phyloP scores from a whole-genome alignment of 2,113 vertebrate species.

The Etia nguti region DNA sequence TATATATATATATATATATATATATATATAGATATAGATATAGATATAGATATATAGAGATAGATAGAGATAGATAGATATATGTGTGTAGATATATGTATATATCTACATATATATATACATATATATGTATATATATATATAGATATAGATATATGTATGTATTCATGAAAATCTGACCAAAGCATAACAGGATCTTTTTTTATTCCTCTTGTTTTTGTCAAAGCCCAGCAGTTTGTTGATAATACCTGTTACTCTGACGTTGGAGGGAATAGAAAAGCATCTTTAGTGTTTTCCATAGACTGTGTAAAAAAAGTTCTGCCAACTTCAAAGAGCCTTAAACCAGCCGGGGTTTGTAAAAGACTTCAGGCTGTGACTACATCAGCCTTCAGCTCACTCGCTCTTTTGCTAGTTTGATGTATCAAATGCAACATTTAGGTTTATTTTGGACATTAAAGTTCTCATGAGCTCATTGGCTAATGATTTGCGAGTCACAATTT shows the following conservation, averaged over 20 bases:
- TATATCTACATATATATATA: too few species aligned
- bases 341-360: not conserved
- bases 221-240: not conserved
- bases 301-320: not conserved
- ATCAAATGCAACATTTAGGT: not conserved
- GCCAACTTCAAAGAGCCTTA: not conserved
- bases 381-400: not conserved
- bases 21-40: too few species aligned
- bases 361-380: not conserved
- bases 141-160: too few species aligned
- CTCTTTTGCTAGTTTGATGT: not conserved
- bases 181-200: not conserved
- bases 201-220: not conserved
- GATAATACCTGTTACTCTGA: not conserved
- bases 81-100: too few species aligned
- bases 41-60: too few species aligned
- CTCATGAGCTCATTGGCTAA: not conserved
- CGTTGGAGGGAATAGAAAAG: not conserved
- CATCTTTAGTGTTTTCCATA: not conserved
- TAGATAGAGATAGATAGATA: too few species aligned
- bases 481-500: not conserved
- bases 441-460: not conserved
- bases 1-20: too few species aligned
- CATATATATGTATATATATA: too few species aligned
- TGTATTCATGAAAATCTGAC: not conserved